Evolutionary conservation across 2,888 invertebrate genomes (phyloP).

Genomic region (Epinotia ramella): DNA sequence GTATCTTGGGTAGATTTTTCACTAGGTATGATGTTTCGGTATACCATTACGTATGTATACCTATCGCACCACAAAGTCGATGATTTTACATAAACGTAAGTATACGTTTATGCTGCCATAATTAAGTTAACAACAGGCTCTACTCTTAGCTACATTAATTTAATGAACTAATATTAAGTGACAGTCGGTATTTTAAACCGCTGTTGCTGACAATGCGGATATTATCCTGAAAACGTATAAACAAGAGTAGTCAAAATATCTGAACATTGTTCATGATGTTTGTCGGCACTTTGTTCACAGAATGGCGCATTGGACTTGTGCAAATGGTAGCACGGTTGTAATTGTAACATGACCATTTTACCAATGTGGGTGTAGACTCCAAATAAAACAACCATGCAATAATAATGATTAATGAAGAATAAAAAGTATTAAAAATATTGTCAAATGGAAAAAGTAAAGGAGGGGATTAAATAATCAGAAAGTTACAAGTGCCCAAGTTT

Average conservation of each 20-base stretch:
- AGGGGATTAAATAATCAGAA: too few species aligned
- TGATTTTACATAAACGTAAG: background rate
- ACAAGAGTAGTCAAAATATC: background rate
- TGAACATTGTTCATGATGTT: too few species aligned
- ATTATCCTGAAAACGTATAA: background rate
- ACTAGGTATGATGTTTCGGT: background rate
- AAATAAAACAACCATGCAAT: too few species aligned
- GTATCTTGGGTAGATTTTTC: background rate
- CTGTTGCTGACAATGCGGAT: background rate
- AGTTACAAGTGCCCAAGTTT: too few species aligned
- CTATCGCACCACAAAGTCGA: background rate
- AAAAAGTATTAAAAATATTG: too few species aligned
- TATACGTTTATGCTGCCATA: background rate
- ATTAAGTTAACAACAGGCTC: background rate
- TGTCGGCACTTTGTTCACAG: too few species aligned
- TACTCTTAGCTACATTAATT: background rate
- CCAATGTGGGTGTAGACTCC: too few species aligned
- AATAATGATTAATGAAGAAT: too few species aligned
- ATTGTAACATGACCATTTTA: too few species aligned
- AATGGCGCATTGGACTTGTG: too few species aligned
- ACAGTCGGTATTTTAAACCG: background rate
- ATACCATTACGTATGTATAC: background rate
- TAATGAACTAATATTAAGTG: conserved; percentile 5
- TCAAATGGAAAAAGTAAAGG: too few species aligned
- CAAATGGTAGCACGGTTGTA: too few species aligned